These are phyloP conservation scores for Hydropotes inermis DNA, from an alignment of 2,113 vertebrate species.

Conservation along the genomic window DNA sequence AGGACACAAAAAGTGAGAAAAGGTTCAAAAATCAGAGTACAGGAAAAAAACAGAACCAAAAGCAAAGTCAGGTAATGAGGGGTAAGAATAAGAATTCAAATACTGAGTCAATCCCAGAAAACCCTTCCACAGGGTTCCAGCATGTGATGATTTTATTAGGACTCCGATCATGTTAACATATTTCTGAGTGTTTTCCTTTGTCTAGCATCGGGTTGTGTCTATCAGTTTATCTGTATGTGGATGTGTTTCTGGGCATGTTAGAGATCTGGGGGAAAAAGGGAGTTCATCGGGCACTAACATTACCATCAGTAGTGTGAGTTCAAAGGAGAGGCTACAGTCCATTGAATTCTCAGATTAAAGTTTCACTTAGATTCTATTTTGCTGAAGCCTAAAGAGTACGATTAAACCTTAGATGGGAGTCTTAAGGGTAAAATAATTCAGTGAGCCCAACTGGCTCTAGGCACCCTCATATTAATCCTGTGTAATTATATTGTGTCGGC, in stretches of 20 bases:
- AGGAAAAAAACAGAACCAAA: neutral
- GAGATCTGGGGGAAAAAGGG: neutral
- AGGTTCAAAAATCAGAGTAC: neutral
- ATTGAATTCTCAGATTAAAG: neutral
- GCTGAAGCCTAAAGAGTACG: neutral
- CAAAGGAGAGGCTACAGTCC: neutral
- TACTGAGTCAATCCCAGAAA: neutral
- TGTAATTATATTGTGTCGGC: neutral
- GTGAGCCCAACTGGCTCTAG: neutral
- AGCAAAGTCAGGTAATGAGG: neutral
- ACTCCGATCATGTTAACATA: neutral
- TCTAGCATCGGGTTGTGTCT: neutral
- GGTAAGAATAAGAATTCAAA: neutral
- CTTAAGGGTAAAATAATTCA: constrained; percentile 20
- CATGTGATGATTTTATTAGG: neutral
- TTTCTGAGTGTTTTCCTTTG: neutral
- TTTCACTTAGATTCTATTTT: constrained; percentile 3
- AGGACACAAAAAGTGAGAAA: neutral
- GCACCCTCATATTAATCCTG: neutral
- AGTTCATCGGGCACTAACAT: neutral
- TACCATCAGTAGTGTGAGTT: neutral
- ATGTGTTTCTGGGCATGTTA: neutral
- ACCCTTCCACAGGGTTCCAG: neutral
- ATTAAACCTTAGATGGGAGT: neutral
- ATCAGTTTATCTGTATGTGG: neutral